These are phyloP conservation scores for Tursiops truncatus DNA, from an alignment of 2,113 vertebrate genomes.

Conservation along the genomic window DNA sequence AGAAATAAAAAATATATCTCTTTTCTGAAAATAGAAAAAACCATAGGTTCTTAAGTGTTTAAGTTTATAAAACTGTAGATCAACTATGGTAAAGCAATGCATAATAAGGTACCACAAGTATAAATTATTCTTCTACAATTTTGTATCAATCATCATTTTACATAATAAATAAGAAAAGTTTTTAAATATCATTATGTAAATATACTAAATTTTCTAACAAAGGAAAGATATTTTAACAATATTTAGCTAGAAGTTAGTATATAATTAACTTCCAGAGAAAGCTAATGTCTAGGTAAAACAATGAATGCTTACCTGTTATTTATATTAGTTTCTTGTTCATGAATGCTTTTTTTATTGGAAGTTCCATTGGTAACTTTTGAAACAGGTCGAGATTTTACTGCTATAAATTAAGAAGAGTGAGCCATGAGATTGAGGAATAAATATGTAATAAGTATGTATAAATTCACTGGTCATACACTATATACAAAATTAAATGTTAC, in stretches of 20 bases:
- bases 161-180: conserved; percentile 23
- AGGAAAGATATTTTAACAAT: neutral
- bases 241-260: conserved; percentile 4
- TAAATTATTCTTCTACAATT: neutral
- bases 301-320: conserved; percentile 78
- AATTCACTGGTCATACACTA: conserved; percentile 23
- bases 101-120: conserved; percentile 27
- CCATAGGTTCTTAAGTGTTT: neutral
- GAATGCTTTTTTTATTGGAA: conserved; percentile 79
- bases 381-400: conserved; percentile 80
- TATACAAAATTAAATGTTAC: conserved; percentile 42
- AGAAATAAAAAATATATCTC: neutral
- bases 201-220: conserved; percentile 12
- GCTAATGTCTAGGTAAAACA: conserved; percentile 14
- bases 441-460: conserved; percentile 10
- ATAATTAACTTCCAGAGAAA: conserved; percentile 45
- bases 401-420: conserved; percentile 76
- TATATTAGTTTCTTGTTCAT: conserved; percentile 77
- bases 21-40: conserved; percentile 55
- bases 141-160: neutral
- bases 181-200: conserved; percentile 27
- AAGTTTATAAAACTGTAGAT: conserved; percentile 35
- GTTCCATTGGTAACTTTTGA: conserved; percentile 82
- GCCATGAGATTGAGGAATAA: conserved; percentile 54
- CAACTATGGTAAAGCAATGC: conserved; percentile 48